Evolutionary conservation across 1,140 invertebrate species (phyloP), one percentile per base, ranked within the genome.

Genomic region (Phthorimaea operculella): DNA sequence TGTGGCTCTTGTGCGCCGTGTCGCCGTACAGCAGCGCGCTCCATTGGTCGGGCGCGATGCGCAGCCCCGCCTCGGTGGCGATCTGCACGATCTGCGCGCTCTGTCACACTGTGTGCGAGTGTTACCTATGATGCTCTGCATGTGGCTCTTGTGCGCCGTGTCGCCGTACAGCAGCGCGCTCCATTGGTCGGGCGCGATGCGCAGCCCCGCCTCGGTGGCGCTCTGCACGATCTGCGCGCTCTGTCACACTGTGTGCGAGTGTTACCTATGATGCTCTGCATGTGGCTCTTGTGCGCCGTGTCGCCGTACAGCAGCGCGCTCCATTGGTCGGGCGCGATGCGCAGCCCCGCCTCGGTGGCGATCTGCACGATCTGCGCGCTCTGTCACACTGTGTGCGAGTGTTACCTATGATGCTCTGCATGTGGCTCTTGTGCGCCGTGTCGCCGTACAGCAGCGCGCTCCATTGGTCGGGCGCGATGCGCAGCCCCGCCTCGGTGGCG

Each of bases 31-130:
- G 81, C 33, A 99, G 79, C 7, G 96, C 95, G 7, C 96, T 98
- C 98, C 98, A 99, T 74, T n/a, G n/a, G 74, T 99, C 98, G 0
- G 98, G 98, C 0, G 97, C 96, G 57, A 99, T 99, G 36, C 97
- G 88, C 4, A 99, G 86, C 10, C 98, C 98, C 98, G 14, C 97
- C 96, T 86, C 99, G 0, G 96, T 96, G 0, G 98, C 98, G 66
- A 99, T 99, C 86, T 97, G 95, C 8, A 98, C 95, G 65, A 98
- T 98, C 82, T 99, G 98, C n/a, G 96, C 94, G 83, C 99, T 98
- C 72, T 99, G 98, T 76, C 4, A 6, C 33, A 11, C 33, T 12
- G 15, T 34, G 33, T 34, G 33, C 11, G 34, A 12, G 45, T 48
- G 45, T 97, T 95, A 67, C 95, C 79, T 65, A 99, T 98, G 57